phyloP scores from a whole-genome alignment of 2,797 vertebrate species.

The Gallinago stenura region DNA sequence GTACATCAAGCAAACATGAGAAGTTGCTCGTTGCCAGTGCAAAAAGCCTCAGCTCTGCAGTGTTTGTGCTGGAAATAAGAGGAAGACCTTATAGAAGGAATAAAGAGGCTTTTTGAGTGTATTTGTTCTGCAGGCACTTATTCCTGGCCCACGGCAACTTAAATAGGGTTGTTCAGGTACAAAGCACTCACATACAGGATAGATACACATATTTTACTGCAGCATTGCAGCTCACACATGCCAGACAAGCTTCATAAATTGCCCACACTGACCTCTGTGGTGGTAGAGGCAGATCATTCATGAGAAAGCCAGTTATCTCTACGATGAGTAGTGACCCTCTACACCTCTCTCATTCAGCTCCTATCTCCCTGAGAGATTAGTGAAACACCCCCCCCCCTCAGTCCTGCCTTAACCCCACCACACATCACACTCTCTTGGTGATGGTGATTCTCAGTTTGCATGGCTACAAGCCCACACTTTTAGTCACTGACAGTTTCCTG shows the following conservation, averaged over 20 bases:
- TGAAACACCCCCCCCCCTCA: background rate
- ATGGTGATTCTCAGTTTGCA: background rate
- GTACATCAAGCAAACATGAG: background rate
- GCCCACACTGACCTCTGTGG: background rate
- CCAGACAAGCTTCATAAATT: background rate
- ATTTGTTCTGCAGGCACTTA: background rate
- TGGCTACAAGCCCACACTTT: background rate
- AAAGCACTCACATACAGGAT: background rate
- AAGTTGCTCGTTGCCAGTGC: background rate
- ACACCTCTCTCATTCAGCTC: background rate
- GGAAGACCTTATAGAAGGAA: background rate
- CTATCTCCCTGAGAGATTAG: background rate
- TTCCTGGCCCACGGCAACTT: background rate
- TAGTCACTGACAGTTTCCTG: background rate
- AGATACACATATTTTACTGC: background rate
- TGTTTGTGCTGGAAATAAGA: background rate
- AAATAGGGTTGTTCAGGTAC: background rate
- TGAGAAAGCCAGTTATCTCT: background rate
- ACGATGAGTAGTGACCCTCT: background rate
- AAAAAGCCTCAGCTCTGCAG: background rate
- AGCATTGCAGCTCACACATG: background rate
- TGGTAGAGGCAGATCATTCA: background rate
- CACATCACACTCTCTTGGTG: fast-evolving
- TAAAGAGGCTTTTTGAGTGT: background rate
- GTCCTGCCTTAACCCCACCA: background rate